Base-by-base conservation (phyloP, 2,888 invertebrate species). In the Branchellion lobata region DNA sequence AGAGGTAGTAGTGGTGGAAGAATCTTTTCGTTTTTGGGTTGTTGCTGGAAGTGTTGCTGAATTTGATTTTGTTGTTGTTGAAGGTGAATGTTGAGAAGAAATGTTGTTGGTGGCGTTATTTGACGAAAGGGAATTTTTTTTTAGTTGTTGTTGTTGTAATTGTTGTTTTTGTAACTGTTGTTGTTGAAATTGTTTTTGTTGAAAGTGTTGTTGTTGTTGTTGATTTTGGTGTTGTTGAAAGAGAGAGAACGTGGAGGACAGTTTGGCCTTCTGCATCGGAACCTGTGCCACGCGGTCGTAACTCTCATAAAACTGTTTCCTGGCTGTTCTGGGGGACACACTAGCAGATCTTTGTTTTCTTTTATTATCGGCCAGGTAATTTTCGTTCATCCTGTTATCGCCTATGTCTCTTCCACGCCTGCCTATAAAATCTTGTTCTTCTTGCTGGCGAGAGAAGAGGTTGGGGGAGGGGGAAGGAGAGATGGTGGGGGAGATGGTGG, bases 241-340 rank as follows among this genome's bases (percentile, higher is more conserved):
- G 11, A 57, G 21, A 3, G 34, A n/a, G 5, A 5, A 33, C 76
- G 31, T 61, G 29, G 76, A 57, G n/a, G 14, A 21, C 21, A 29
- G 53, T 29, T 40, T 31, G 21, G 27, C 29, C 53, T 8, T 47
- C 33, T 3, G 77, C 1, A 18, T 14, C 3, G 61, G 61, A 2
- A 24, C 11, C 14, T 31, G 76, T 8, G 33, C 31, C 8, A 34
- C n/a, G 33, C 29, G 47, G 24, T 79, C 74, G 51, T 83, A 82
- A 53, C 80, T 79, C 2, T 82, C 83, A 71, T 80, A 83, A 78
- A 83, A 83, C 71, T 80, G 69, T 71, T 72, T 71, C 31, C 83
- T 53, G 18, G 82, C 82, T 5, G 81, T 76, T 34, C 79, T 36
- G 18, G 81, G 82, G 2, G 83, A 83, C 33, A 78, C 72, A 36